Percentiles rank a stretch among this genome's conserved stretches.
Evolutionary conservation across 2,797 vertebrate genomes (phyloP).

Genomic region (Sebastes flavidus): DNA sequence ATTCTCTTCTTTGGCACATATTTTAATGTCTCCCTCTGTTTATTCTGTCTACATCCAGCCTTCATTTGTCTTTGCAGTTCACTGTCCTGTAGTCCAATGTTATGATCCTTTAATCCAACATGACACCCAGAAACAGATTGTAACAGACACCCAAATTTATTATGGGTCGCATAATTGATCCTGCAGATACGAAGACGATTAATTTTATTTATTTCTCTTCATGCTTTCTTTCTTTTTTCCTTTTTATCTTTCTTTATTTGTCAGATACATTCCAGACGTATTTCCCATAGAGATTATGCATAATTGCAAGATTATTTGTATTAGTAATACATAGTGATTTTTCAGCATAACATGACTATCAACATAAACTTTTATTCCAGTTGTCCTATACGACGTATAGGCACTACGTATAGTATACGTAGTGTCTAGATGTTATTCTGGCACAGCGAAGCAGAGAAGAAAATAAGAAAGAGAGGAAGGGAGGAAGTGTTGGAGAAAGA

Average conservation of each 20-base stretch:
- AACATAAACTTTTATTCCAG: background rate
- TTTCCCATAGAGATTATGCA: background rate
- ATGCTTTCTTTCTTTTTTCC: background rate
- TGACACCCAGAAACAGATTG: background rate
- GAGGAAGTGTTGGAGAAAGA: background rate
- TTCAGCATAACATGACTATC: background rate
- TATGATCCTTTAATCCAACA: conserved; percentile 9
- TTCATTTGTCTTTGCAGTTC: conserved; percentile 8
- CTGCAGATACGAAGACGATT: background rate
- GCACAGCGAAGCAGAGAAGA: background rate
- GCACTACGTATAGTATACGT: no score
- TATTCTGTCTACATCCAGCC: background rate
- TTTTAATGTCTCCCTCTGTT: conserved; percentile 2
- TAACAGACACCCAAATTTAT: background rate
- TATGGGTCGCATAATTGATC: background rate
- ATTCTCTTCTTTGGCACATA: background rate
- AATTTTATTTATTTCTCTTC: background rate
- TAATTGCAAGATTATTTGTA: background rate
- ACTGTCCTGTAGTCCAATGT: background rate
- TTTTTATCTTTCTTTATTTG: background rate
- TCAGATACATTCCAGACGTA: background rate
- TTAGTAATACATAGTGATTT: background rate
- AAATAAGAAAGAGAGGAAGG: background rate
- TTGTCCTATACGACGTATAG: background rate
- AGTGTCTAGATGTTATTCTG: background rate